These are phyloP conservation scores for Drosophila ustulata DNA, from an alignment of 2,888 invertebrate species.

Conservation along the genomic window DNA sequence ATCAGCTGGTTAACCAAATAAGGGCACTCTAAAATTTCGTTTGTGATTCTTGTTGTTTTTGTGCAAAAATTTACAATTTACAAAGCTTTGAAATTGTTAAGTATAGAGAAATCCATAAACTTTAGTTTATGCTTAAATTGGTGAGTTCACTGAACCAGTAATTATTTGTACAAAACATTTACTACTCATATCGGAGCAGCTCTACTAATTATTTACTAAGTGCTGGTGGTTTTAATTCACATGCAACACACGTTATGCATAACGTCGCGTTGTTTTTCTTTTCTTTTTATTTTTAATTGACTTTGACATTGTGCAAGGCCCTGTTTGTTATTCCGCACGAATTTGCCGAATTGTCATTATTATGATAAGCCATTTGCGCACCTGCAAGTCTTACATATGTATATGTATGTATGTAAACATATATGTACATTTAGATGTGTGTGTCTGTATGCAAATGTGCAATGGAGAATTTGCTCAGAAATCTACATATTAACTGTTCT, in stretches of 20 bases:
- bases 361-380: slow-evolving; percentile 30
- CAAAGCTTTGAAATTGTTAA: slow-evolving; percentile 7
- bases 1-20: slow-evolving; percentile 32
- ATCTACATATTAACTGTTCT: neutral
- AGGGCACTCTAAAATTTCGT: slow-evolving; percentile 6
- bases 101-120: neutral
- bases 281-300: slow-evolving; percentile 7
- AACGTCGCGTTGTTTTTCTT: slow-evolving; percentile 2
- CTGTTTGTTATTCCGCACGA: slow-evolving; percentile 4
- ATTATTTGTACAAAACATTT: neutral
- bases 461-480: neutral
- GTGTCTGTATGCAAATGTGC: neutral
- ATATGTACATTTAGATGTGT: neutral
- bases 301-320: slow-evolving; percentile 32
- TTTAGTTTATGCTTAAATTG: neutral
- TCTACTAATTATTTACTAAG: neutral
- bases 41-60: slow-evolving; percentile 25
- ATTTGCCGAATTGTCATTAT: neutral
- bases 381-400: slow-evolving; percentile 1
- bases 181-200: too few relatives aligned
- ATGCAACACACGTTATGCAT: slow-evolving; percentile 3
- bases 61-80: slow-evolving; percentile 25
- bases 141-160: slow-evolving; percentile 25
- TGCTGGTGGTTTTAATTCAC: slow-evolving; percentile 6
- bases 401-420: neutral